These are phyloP conservation scores for Xanthorhoe designata DNA, from an alignment of 2,888 invertebrate species.

Conservation along the genomic window DNA sequence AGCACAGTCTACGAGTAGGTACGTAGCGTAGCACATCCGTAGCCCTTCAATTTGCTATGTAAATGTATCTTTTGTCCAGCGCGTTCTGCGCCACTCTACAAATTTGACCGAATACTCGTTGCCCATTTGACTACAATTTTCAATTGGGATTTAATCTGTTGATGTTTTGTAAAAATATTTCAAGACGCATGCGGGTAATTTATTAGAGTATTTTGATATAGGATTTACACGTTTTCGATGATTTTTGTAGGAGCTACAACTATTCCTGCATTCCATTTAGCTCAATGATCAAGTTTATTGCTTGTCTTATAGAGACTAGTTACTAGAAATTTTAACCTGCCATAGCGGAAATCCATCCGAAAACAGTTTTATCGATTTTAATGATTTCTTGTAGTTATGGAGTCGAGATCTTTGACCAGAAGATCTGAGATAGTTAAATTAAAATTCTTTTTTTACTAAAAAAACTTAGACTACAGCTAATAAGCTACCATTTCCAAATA, in stretches of 20 bases:
- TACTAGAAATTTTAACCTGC: no score
- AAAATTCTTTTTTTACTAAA: no score
- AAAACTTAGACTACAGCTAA: not conserved
- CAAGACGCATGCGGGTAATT: not conserved
- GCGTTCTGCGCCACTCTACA: conserved; percentile 62
- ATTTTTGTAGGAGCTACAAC: not conserved
- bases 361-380: no score
- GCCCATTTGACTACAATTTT: conserved; percentile 62
- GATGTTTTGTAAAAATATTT: conserved; percentile 23
- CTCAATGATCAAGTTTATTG: no score
- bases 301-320: no score
- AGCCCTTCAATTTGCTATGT: conserved; percentile 84
- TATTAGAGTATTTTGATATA: not conserved
- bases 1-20: conserved; percentile 33
- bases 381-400: no score
- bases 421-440: no score
- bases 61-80: conserved; percentile 81
- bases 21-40: conserved; percentile 54
- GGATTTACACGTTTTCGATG: not conserved
- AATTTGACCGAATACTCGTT: conserved; percentile 62
- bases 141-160: conserved; percentile 48
- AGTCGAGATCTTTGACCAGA: no score
- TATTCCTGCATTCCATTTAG: no score
- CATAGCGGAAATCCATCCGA: no score
- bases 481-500: not conserved